Percentiles rank a stretch among this genome's conserved stretches.
Evolutionary conservation across 2,888 invertebrate genomes (phyloP).

Genomic region (Cephus pulcher): DNA sequence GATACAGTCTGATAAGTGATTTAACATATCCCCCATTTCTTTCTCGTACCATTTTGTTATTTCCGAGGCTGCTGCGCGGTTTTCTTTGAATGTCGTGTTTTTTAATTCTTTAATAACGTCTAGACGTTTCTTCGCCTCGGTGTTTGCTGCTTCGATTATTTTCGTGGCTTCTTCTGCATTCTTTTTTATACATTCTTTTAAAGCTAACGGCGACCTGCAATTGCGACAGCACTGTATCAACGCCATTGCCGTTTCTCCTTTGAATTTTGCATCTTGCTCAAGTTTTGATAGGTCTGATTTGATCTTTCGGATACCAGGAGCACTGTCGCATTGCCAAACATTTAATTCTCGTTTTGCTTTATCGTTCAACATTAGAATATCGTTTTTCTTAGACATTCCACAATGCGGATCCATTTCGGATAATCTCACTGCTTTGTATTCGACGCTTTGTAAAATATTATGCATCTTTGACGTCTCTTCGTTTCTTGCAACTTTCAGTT

Average conservation of each 20-base stretch:
- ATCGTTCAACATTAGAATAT: conserved; percentile 29
- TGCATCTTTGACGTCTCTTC: conserved; percentile 23
- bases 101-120: conserved; percentile 21
- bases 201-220: conserved; percentile 18
- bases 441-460: conserved; percentile 21
- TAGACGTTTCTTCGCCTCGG: not conserved
- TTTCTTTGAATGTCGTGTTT: conserved; percentile 19
- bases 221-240: conserved; percentile 29
- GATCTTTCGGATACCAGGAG: conserved; percentile 19
- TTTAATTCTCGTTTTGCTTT: conserved; percentile 25
- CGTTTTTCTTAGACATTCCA: conserved; percentile 33
- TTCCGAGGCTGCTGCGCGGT: conserved; percentile 14
- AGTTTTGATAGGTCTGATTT: conserved; percentile 22
- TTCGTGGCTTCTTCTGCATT: conserved; percentile 23
- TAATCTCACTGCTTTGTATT: conserved; percentile 28
- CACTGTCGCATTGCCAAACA: conserved; percentile 17
- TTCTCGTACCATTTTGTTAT: conserved; percentile 27
- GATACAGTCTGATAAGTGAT: conserved; percentile 30
- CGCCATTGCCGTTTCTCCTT: conserved; percentile 22
- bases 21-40: conserved; percentile 19
- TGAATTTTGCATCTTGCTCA: conserved; percentile 14
- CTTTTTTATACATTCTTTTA: conserved; percentile 32
- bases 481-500: conserved; percentile 17
- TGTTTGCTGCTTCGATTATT: conserved; percentile 26
- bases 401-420: conserved; percentile 29